A percentile compares a stretch with the other conserved stretches of the same genome.
Evolutionary conservation across 2,113 vertebrate species (phyloP).

Genomic region (Urocynchramus pylzowi): DNA sequence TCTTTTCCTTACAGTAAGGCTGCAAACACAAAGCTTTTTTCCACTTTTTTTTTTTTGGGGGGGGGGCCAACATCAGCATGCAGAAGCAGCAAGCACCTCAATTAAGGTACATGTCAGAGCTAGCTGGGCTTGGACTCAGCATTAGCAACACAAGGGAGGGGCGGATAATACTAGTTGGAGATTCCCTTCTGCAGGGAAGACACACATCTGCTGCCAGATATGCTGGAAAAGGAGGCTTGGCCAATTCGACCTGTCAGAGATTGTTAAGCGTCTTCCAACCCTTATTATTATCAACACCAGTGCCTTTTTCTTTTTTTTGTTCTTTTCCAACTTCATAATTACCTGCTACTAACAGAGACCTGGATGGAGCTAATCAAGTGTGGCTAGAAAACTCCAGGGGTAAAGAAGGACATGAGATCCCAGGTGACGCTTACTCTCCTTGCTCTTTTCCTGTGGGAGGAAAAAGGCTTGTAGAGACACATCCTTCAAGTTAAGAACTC

Average conservation of each 20-base stretch:
- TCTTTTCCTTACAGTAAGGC: not conserved
- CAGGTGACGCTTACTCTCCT: not conserved
- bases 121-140: not conserved
- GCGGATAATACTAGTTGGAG: not conserved
- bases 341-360: not conserved
- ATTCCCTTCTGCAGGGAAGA: not conserved
- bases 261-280: fast-evolving
- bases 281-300: not conserved
- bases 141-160: not conserved
- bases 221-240: not conserved
- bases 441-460: not conserved
- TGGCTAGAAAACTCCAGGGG: not conserved
- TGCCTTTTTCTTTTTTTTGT: not conserved
- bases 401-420: not conserved
- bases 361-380: not conserved
- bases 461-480: not conserved
- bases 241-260: not conserved
- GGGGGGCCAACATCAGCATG: not conserved
- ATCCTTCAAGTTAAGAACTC: not conserved
- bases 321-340: not conserved
- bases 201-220: not conserved
- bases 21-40: not conserved
- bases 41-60: not conserved
- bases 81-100: not conserved
- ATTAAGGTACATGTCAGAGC: not conserved